These are phyloP conservation scores for Dicaeum eximium DNA, from an alignment of 2,113 vertebrate genomes.

Conservation along the genomic window DNA sequence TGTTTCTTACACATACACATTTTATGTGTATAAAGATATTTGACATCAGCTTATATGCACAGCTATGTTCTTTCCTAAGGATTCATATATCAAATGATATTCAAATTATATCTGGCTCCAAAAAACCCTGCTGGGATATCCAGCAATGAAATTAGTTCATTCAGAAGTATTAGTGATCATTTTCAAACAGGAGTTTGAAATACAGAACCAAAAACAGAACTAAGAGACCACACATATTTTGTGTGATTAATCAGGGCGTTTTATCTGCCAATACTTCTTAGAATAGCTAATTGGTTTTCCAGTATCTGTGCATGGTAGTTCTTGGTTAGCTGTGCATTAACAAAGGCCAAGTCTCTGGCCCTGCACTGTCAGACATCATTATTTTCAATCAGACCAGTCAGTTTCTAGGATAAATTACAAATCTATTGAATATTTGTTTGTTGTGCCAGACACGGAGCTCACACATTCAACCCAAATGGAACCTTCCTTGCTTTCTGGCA, in stretches of 20 bases:
- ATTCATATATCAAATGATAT: conserved; percentile 20
- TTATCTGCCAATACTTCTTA: conserved; percentile 29
- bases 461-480: conserved; percentile 28
- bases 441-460: conserved; percentile 17
- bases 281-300: conserved; percentile 57
- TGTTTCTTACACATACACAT: neutral
- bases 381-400: conserved; percentile 47
- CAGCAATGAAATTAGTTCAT: conserved; percentile 47
- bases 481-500: conserved; percentile 13
- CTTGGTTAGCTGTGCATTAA: conserved; percentile 45
- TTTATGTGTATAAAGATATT: neutral
- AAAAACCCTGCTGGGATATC: conserved; percentile 20
- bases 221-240: conserved; percentile 1
- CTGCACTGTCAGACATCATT: conserved; percentile 12
- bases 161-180: conserved; percentile 26
- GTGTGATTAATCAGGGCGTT: conserved; percentile 53
- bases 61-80: conserved; percentile 41
- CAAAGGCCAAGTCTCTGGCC: conserved; percentile 12
- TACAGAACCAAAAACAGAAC: conserved; percentile 7
- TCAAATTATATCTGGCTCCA: conserved; percentile 1
- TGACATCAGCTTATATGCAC: conserved; percentile 14
- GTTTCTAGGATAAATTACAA: conserved; percentile 63
- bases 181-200: conserved; percentile 50
- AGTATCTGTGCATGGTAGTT: conserved; percentile 32
- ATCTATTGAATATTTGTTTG: conserved; percentile 40